Percentiles rank a stretch among this genome's conserved stretches.
Conservation (phyloP, 2,113 vertebrate genomes). For the Tenebrosternarchus preto region DNA sequence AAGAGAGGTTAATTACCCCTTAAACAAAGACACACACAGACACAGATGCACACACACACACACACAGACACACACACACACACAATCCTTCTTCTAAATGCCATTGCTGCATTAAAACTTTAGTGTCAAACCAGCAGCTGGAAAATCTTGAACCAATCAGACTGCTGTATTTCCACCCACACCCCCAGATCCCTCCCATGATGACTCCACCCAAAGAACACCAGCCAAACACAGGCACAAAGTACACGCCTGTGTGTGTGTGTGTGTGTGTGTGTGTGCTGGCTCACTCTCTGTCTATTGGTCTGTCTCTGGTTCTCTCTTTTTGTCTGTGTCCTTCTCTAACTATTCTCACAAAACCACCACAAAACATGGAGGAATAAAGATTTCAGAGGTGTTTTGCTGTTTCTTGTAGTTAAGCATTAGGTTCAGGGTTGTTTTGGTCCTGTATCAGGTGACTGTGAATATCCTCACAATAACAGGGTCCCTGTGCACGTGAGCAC, state of each 20-base stretch:
- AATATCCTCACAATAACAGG: background rate
- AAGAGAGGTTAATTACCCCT: background rate
- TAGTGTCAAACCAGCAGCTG: constrained; percentile 25
- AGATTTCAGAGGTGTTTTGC: no score
- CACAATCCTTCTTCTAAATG: background rate
- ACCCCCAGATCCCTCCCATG: constrained; percentile 45
- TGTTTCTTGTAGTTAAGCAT: no score
- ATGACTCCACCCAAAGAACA: background rate
- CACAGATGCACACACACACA: no score
- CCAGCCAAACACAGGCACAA: background rate
- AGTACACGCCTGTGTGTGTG: background rate
- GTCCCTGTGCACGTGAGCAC: background rate
- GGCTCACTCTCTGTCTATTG: no score
- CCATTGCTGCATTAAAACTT: background rate
- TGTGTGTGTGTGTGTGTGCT: background rate
- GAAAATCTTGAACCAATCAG: constrained; percentile 61
- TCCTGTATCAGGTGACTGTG: background rate
- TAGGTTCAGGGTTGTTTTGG: background rate
- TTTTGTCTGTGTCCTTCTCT: no score
- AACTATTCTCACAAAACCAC: no score
- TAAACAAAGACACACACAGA: no score
- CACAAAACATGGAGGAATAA: no score
- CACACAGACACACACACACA: background rate
- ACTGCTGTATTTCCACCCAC: constrained; percentile 50
- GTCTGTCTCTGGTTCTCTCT: no score